Base-by-base conservation (phyloP, 2,113 vertebrate species). In the Zapornia atra region DNA sequence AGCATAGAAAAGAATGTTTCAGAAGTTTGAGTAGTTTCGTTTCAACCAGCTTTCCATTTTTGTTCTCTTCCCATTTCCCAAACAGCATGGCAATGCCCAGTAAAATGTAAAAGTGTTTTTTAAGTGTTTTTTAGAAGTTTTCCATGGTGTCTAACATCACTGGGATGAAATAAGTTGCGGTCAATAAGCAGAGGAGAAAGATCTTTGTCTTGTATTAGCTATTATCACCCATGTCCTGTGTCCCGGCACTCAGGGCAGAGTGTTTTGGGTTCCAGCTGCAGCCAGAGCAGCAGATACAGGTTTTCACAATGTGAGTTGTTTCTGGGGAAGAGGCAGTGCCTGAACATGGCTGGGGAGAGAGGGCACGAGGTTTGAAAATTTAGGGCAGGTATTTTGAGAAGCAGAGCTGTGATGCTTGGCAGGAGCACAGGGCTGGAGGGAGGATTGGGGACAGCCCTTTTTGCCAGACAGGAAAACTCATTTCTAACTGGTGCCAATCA, bases 291-390 rank as follows among this genome's bases (percentile, higher is more conserved):
- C 11, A 70, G 15, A 14, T 63, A 33, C 0, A 6, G 63, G 11
- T 68, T 88, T 71, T 33, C 56, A 36, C 1, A 2, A 33, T 1
- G 0, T 18, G 21, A 92, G 16, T 0, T 0, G 21, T 48, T 86
- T 63, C 44, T 81, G 0, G 0, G 50, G 78, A 87, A 66, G 56
- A 66, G 22, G 5, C 60, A 48, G 20, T 33, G 38, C 24, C 69
- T 46, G 38, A 56, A 20, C 1, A 0, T 21, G 75, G 42, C 42
- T 69, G 61, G 64, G 28, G 50, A 68, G 34, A 29, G 17, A 3
- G 29, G 53, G 60, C 12, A 6, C 2, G 51, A 63, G 33, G n/a
- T n/a, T 65, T 21, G 63, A 38, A 82, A 59, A 90, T 85, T 63
- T 21, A 79, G 82, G 71, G 71, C 78, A 94, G 31, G 66, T 90